These are phyloP conservation scores for Chroicocephalus ridibundus DNA, from an alignment of 2,113 vertebrate genomes.

Conservation along the genomic window DNA sequence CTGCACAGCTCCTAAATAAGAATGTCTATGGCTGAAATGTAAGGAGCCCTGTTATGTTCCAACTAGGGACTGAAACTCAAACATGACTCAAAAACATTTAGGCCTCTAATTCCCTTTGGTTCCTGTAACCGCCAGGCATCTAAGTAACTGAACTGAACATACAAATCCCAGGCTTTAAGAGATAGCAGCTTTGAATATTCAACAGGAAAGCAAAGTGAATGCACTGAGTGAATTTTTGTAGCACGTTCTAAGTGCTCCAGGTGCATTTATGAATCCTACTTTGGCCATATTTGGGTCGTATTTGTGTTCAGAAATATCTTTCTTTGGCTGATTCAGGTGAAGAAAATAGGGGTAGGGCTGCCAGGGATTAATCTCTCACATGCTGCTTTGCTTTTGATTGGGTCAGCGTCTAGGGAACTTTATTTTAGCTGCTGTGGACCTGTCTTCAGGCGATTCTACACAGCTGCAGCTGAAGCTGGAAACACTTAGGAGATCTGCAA, in stretches of 20 bases:
- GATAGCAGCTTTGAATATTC: background rate
- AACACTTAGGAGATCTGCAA: background rate
- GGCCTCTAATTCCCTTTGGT: background rate
- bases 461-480: background rate
- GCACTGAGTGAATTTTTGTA: background rate
- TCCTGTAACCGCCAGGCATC: background rate
- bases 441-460: background rate
- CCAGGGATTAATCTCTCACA: background rate
- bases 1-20: fast-evolving
- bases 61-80: background rate
- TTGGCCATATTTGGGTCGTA: background rate
- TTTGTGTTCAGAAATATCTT: background rate
- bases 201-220: background rate
- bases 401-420: background rate
- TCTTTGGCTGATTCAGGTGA: background rate
- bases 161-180: background rate
- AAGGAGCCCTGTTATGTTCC: background rate
- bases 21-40: background rate
- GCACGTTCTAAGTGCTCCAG: background rate
- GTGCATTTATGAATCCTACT: background rate
- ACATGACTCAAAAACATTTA: background rate
- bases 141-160: background rate
- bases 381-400: background rate
- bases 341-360: background rate
- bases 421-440: background rate